Conservation (phyloP, 2,113 vertebrate species). For the Pholis gunnellus region DNA sequence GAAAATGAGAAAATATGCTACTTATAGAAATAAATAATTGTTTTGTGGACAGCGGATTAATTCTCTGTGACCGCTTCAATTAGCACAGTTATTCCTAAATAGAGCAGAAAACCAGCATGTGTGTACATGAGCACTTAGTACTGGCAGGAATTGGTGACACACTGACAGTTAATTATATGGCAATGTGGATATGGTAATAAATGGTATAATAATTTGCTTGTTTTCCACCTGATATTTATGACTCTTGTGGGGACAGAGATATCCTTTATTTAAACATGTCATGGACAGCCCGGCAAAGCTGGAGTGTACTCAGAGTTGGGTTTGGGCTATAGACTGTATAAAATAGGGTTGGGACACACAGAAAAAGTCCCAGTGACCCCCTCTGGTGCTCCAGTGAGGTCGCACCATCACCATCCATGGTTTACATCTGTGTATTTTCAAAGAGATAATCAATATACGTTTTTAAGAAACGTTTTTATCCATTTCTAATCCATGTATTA, state of each 20-base stretch:
- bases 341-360: not conserved
- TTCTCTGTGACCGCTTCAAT: not conserved
- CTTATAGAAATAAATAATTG: not conserved
- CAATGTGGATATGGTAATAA: not conserved
- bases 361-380: slow-evolving; percentile 11
- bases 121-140: not conserved
- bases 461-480: not conserved
- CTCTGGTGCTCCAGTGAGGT: not conserved
- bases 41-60: not conserved
- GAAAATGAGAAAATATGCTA: not conserved
- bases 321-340: too few relatives aligned
- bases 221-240: not conserved
- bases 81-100: not conserved
- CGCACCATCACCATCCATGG: not conserved
- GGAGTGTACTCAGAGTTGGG: not conserved
- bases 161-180: not conserved
- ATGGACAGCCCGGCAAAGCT: not conserved
- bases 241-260: not conserved
- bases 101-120: not conserved
- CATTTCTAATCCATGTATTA: not conserved
- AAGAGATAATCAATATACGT: not conserved
- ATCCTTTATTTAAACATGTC: not conserved
- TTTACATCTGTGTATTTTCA: not conserved
- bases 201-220: not conserved
- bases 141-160: not conserved